Base-by-base conservation (phyloP, 2,888 invertebrate genomes). In the Eupithecia pulchellata region DNA sequence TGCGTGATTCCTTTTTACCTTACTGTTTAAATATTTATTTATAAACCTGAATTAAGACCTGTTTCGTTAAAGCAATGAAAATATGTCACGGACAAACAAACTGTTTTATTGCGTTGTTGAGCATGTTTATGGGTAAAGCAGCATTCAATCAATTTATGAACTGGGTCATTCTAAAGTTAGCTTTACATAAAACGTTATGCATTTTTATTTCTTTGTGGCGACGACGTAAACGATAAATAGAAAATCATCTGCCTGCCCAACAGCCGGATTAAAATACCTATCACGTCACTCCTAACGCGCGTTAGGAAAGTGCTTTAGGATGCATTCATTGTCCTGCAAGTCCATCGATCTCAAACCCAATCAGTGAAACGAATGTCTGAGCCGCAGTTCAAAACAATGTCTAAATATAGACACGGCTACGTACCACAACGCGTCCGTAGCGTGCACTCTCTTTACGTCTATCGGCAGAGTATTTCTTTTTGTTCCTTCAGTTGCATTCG, bases 391-490 rank as follows among this genome's bases (percentile, higher is more conserved):
- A 61, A 32, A 34, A 61, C 57, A 32, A 25, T 61, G 25, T n/a
- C 58, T 36, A 57, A 65, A 47, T 36, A 65, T 55, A 55, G 17
- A 25, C 47, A 34, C 81, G 73, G 79, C 68, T 81, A 81, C 80
- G 62, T 86, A 87, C 84, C 80, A 63, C 76, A 71, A 27, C 1
- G 64, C 29, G 4, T 81, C 76, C 73, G 66, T 72, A 82, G 79
- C 71, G 75, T 81, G 83, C 80, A 82, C 81, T 83, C 81, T 84
- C 82, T 84, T 88, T 87, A 86, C 86, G 85, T 83, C 81, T 81
- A 86, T 86, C 83, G 83, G 82, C 81, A 79, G 72, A 68, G 79
- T 78, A 75, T 81, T 61, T 81, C 81, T 78, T 83, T 86, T 85
- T 83, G 81, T 85, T 79, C 75, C 65, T 52, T 52, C 70, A 68